Evolutionary conservation across 2,113 vertebrate species (phyloP).

Genomic region (Nymphicus hollandicus): DNA sequence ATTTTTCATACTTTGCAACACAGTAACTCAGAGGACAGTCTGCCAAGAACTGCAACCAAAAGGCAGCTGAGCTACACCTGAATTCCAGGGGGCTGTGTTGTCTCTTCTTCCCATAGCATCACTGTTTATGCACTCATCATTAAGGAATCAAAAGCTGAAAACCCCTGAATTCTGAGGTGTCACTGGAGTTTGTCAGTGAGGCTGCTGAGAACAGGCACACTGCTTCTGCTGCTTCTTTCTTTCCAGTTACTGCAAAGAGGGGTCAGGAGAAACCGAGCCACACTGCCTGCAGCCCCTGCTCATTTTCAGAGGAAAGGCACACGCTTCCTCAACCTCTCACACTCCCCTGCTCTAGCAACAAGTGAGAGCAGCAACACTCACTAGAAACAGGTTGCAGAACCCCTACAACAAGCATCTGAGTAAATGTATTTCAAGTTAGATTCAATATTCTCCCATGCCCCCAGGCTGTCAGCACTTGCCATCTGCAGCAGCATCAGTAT

Average conservation of each 20-base stretch:
- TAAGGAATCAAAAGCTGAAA: not conserved
- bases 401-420: not conserved
- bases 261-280: fast-evolving
- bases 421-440: not conserved
- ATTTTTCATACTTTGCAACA: not conserved
- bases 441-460: not conserved
- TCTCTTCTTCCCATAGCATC: fast-evolving
- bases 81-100: not conserved
- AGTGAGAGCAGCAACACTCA: not conserved
- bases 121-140: not conserved
- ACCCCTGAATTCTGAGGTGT: not conserved
- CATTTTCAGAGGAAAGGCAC: not conserved
- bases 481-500: not conserved
- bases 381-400: not conserved
- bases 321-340: not conserved
- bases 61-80: not conserved
- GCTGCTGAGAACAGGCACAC: fast-evolving
- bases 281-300: not conserved
- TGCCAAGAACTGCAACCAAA: not conserved
- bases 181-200: not conserved
- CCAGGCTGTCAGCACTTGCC: not conserved
- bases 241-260: not conserved
- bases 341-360: not conserved
- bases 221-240: not conserved
- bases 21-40: not conserved